A percentile compares a stretch with the other conserved stretches of the same genome.
phyloP scores from a whole-genome alignment of 1,140 invertebrate species.

The Muscidifurax raptorellus region DNA sequence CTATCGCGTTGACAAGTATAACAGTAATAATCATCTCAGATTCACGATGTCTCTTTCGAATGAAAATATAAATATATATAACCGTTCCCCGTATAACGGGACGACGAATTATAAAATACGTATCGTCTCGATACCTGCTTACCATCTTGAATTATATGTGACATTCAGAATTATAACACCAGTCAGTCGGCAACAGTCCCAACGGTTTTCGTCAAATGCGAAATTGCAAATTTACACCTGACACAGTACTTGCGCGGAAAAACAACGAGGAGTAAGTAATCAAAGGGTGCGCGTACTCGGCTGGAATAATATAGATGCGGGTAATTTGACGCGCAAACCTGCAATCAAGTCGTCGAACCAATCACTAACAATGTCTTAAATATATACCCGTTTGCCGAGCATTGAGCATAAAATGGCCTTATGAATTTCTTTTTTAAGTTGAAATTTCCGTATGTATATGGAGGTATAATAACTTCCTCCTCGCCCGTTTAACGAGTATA shows the following conservation, averaged over 20 bases:
- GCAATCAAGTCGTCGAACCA: conserved; percentile 28
- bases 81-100: too few species aligned
- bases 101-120: too few species aligned
- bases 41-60: too few species aligned
- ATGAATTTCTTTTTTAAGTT: background rate
- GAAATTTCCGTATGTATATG: background rate
- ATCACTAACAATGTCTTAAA: conserved; percentile 22
- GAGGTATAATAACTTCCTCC: conserved; percentile 17
- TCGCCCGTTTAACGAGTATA: background rate
- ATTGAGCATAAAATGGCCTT: background rate
- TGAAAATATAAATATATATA: too few species aligned
- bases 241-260: background rate
- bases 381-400: conserved; percentile 9
- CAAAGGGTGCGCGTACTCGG: background rate
- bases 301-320: conserved; percentile 22
- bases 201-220: background rate
- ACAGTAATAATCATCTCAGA: too few species aligned
- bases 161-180: background rate
- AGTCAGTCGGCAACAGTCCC: background rate
- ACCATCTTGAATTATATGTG: background rate
- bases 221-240: conserved; percentile 24
- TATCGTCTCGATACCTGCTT: too few species aligned
- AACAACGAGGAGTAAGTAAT: background rate
- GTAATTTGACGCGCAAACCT: conserved; percentile 15
- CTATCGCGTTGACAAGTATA: too few species aligned